Conservation (phyloP, 2,797 vertebrate species). For the Knipowitschia caucasica region DNA sequence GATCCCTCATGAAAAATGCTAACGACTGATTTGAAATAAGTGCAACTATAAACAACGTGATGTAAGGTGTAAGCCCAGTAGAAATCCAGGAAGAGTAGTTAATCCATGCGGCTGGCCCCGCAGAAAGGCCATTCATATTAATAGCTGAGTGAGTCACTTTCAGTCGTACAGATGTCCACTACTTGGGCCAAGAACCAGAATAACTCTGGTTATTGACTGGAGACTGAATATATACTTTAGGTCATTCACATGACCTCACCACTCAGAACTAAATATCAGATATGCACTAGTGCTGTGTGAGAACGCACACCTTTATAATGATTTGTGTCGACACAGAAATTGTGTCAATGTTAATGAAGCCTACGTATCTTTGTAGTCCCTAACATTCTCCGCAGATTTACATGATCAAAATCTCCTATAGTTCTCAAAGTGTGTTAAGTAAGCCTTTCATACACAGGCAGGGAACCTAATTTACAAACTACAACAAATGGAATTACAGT, state of each 20-base stretch:
- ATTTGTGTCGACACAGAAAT: neutral
- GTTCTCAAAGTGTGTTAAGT: neutral
- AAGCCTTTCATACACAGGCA: neutral
- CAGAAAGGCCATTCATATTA: slow-evolving; percentile 92
- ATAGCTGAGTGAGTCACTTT: slow-evolving; percentile 85
- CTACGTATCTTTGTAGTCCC: neutral
- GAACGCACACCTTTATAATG: neutral
- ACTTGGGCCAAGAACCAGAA: slow-evolving; percentile 43
- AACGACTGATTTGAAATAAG: slow-evolving; percentile 8
- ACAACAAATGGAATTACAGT: too few species aligned
- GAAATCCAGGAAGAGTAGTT: slow-evolving; percentile 80
- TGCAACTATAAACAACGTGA: slow-evolving; percentile 11
- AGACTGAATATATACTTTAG: slow-evolving; percentile 28
- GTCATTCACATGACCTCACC: slow-evolving; percentile 31
- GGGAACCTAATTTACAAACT: neutral
- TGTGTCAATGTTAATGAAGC: neutral
- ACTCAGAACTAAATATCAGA: slow-evolving; percentile 12
- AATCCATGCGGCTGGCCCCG: slow-evolving; percentile 80
- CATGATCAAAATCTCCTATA: neutral
- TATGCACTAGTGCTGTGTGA: neutral
- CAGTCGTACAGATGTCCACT: slow-evolving; percentile 75
- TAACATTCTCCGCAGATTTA: neutral
- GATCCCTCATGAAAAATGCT: neutral
- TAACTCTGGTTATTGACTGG: slow-evolving; percentile 32
- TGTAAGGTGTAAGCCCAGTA: slow-evolving; percentile 52